phyloP scores from a whole-genome alignment of 2,113 vertebrate genomes.

The Gallinago jamesoni region DNA sequence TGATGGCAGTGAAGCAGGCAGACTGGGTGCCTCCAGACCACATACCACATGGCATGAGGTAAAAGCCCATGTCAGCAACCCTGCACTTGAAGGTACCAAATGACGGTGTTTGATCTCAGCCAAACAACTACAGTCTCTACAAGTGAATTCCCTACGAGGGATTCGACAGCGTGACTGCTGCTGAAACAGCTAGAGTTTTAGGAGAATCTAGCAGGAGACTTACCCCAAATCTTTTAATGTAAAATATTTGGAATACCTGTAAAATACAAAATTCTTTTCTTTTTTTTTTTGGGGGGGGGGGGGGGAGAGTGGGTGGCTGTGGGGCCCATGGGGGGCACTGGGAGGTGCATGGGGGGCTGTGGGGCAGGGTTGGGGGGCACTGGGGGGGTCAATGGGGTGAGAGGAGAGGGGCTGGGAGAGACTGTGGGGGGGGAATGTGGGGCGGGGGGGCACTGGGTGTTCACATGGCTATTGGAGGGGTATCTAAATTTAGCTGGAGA shows the following conservation, averaged over 20 bases:
- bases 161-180: background rate
- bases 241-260: background rate
- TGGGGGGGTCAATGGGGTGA: too few relatives aligned
- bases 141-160: background rate
- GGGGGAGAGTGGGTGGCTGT: too few relatives aligned
- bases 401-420: too few relatives aligned
- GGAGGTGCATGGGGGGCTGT: too few relatives aligned
- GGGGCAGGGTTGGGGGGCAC: too few relatives aligned
- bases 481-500: background rate
- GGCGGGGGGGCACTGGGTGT: too few relatives aligned
- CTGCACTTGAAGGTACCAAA: background rate
- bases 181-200: background rate
- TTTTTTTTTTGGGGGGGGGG: background rate
- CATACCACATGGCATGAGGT: slow-evolving; percentile 17
- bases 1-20: slow-evolving; percentile 21
- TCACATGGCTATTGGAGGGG: background rate
- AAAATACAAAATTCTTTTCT: background rate
- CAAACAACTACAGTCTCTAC: background rate
- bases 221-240: background rate
- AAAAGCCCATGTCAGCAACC: background rate
- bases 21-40: slow-evolving; percentile 22
- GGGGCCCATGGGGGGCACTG: too few relatives aligned
- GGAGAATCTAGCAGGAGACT: background rate
- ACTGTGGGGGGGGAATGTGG: too few relatives aligned
- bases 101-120: background rate